These are phyloP conservation scores for Discoglossus pictus DNA, from an alignment of 2,797 vertebrate species.

Conservation along the genomic window DNA sequence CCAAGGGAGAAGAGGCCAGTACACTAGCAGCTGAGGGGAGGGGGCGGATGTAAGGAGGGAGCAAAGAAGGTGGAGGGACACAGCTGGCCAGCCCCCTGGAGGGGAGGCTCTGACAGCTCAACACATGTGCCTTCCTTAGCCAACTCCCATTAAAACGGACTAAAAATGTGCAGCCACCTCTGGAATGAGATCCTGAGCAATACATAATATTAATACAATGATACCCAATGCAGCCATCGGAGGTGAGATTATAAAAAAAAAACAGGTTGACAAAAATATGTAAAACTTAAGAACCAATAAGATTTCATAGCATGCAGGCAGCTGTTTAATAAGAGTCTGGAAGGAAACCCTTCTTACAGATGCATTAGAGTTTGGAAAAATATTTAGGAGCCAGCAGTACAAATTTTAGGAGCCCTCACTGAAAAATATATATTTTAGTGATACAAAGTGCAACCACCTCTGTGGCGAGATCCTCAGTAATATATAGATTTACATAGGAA, in stretches of 20 bases:
- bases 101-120: slow-evolving; percentile 34
- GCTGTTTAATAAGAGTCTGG: too few relatives aligned
- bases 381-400: too few relatives aligned
- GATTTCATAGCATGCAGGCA: too few relatives aligned
- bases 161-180: slow-evolving; percentile 14
- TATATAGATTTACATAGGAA: too few relatives aligned
- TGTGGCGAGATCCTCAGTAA: too few relatives aligned
- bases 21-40: slow-evolving; percentile 41
- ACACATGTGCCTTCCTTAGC: slow-evolving; percentile 41
- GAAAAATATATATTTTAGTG: background rate
- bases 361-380: too few relatives aligned
- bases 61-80: slow-evolving; percentile 40
- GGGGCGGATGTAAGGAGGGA: background rate
- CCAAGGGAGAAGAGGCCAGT: slow-evolving; percentile 48
- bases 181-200: background rate
- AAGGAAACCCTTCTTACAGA: too few relatives aligned
- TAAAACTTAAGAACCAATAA: too few relatives aligned
- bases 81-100: slow-evolving; percentile 44
- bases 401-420: too few relatives aligned
- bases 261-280: too few relatives aligned
- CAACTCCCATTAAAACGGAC: slow-evolving; percentile 24
- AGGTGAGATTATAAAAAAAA: too few relatives aligned
- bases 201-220: background rate
- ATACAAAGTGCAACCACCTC: background rate
- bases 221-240: background rate